phyloP scores from a whole-genome alignment of 2,888 invertebrate genomes.

The Shargacucullia verbasci region DNA sequence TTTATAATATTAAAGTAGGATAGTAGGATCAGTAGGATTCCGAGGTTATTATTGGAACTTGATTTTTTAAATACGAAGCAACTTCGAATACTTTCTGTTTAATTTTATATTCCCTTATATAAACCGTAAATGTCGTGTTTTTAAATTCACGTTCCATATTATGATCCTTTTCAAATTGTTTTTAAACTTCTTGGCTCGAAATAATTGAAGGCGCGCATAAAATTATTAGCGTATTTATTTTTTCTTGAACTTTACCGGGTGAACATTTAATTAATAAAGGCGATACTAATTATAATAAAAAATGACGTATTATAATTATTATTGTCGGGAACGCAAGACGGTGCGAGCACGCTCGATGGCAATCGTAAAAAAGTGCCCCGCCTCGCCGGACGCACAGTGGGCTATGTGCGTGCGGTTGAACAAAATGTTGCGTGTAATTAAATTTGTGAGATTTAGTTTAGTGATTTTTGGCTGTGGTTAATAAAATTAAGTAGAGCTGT shows the following conservation, averaged over 20 bases:
- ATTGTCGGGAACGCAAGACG: constrained; percentile 62
- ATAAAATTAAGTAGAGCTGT: constrained; percentile 1
- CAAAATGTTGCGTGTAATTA: constrained; percentile 15
- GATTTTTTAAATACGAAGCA: too few relatives aligned
- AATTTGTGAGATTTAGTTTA: constrained; percentile 5
- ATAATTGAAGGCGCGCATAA: constrained; percentile 23
- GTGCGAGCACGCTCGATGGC: constrained; percentile 73
- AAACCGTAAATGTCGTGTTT: background rate
- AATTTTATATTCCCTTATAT: too few relatives aligned
- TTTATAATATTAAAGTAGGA: too few relatives aligned
- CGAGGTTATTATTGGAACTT: too few relatives aligned
- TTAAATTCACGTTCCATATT: background rate
- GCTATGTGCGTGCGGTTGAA: background rate
- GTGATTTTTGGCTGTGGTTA: constrained; percentile 6
- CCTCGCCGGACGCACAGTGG: constrained; percentile 50
- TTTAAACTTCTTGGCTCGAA: constrained; percentile 15
- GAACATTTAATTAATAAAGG: constrained; percentile 77
- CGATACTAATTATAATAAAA: constrained; percentile 77
- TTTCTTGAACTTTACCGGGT: constrained; percentile 47
- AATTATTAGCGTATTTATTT: constrained; percentile 43
- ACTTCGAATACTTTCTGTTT: too few relatives aligned
- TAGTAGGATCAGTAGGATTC: too few relatives aligned
- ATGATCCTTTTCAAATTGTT: background rate
- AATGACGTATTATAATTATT: constrained; percentile 69
- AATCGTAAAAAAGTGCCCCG: constrained; percentile 78